A percentile compares a stretch with the other conserved stretches of the same genome.
phyloP scores from a whole-genome alignment of 2,113 vertebrate genomes.

The Dolichotis patagonum region DNA sequence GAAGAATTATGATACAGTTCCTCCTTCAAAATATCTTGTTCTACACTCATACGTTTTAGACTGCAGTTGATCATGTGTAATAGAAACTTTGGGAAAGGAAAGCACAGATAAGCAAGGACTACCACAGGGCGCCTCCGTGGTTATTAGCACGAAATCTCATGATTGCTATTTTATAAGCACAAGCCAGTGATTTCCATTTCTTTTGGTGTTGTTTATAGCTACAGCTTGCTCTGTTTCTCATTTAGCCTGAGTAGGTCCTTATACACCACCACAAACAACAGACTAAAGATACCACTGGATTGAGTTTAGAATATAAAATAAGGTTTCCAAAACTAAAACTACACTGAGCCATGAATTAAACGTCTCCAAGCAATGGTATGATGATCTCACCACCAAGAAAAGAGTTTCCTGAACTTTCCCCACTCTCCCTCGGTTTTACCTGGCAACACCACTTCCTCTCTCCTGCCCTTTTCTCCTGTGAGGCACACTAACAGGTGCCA shows the following conservation, averaged over 20 bases:
- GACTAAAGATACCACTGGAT: background rate
- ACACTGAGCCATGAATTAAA: background rate
- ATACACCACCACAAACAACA: background rate
- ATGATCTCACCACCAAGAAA: background rate
- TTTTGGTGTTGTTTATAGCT: constrained; percentile 34
- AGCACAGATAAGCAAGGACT: rapidly evolving
- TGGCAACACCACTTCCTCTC: background rate
- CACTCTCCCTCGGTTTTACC: background rate
- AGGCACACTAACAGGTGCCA: background rate
- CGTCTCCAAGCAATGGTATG: background rate
- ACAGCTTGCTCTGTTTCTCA: background rate
- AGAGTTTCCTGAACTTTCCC: background rate
- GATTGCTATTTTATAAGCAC: background rate
- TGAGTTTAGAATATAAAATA: background rate
- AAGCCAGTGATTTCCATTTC: background rate
- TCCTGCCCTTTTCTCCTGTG: background rate
- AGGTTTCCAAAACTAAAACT: constrained; percentile 33
- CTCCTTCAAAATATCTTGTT: background rate
- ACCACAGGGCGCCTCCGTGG: background rate
- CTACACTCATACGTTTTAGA: background rate
- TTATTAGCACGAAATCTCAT: background rate
- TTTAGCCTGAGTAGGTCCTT: background rate
- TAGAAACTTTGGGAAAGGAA: background rate
- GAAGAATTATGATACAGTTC: background rate
- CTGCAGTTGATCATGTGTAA: no score